Evolutionary conservation across 2,797 vertebrate genomes (phyloP).

Genomic region (Mormyrops attenuatus): DNA sequence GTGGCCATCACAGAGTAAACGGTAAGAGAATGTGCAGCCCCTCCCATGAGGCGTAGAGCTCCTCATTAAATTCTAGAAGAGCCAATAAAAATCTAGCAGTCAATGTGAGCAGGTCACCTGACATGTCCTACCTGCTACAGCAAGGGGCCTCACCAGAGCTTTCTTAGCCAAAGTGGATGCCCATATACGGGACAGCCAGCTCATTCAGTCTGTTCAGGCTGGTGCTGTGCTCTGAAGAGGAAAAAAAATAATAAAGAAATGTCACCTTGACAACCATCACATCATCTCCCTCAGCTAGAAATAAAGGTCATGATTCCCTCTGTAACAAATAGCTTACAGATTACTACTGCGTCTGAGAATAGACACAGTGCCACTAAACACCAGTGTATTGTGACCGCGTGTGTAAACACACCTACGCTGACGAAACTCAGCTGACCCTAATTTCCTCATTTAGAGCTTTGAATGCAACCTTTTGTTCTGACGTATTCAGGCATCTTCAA

Average conservation of each 20-base stretch:
- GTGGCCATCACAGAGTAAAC: background rate
- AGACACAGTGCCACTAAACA: background rate
- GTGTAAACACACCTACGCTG: background rate
- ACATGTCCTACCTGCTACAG: background rate
- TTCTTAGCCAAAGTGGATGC: background rate
- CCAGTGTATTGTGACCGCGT: background rate
- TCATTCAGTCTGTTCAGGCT: background rate
- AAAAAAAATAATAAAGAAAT: background rate
- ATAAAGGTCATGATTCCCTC: background rate
- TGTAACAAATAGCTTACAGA: background rate
- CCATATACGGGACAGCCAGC: background rate
- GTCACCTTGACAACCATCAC: background rate
- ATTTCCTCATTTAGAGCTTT: background rate
- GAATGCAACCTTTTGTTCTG: background rate
- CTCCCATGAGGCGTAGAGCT: background rate
- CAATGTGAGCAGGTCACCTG: background rate
- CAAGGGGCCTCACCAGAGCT: background rate
- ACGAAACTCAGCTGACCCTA: background rate
- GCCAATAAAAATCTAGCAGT: background rate
- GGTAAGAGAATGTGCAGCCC: background rate
- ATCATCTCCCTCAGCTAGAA: background rate
- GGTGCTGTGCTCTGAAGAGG: background rate
- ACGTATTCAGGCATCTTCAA: background rate
- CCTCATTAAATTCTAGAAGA: background rate
- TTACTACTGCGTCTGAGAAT: background rate